Evolutionary conservation across 2,888 invertebrate species (phyloP), one percentile per base, ranked within the genome.

Genomic region (Synergus gifuensis): DNA sequence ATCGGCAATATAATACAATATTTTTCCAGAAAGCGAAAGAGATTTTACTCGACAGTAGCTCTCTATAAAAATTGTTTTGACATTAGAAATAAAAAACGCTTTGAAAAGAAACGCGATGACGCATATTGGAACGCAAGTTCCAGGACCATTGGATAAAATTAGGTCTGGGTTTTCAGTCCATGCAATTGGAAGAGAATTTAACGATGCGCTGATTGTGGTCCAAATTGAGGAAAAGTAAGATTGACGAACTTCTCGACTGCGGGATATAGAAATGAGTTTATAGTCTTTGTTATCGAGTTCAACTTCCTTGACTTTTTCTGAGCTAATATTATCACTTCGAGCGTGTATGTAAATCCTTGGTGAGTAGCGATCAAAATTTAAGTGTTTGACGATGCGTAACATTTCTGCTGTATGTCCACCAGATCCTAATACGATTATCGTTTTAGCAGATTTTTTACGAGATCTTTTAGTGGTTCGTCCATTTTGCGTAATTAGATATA

Each of bases 391-490:
- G 63, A 99, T 93, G 83, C 95, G 94, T 76, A 98, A 91, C 94
- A 99, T 96, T 94, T 99, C 99, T n/a, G 96, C 96, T 0, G 99
- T 99, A 91, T 99, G 99, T 0, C 98, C 98, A 79, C 98, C 98
- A 84, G 96, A 96, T 60, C 96, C 96, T 80, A 96, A 94, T 84
- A 96, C 95, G 85, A 96, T 93, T 79, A 95, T 87, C 8, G 95
- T 95, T 84, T 86, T 91, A 11, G 77, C 85, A 36, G 85, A 77
- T 0, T 4, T 46, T 76, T 78, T 81, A 44, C 54, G 73, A 5
- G 46, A 73, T 76, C 77, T 77, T 46, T 14, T 16, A 4, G 9
- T 14, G 1, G 22, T 16, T 3, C 16, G 3, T 36, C 69, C 16
- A 69, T 49, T 69, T 69, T 69, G 5, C 9, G 49, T 4, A 28